phyloP scores from a whole-genome alignment of 2,888 invertebrate species.

The Caenorhabditis wallacei region DNA sequence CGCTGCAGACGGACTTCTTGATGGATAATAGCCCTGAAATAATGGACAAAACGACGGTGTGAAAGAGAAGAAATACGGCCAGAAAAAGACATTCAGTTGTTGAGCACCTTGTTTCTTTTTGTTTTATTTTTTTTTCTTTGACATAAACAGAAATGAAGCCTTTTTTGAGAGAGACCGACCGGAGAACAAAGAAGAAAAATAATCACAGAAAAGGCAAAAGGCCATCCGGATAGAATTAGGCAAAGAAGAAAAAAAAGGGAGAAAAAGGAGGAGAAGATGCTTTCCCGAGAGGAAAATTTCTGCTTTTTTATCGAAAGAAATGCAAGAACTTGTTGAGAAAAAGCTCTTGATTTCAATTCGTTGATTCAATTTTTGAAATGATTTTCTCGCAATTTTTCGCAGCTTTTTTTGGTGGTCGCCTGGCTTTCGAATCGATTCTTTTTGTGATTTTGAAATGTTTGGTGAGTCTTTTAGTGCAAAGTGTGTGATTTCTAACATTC shows the following conservation, averaged over 20 bases:
- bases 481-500: too few species aligned
- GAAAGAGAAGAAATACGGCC: constrained; percentile 35
- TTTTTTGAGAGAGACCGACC: not conserved
- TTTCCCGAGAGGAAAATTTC: constrained; percentile 12
- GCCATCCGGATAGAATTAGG: constrained; percentile 42
- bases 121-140: not conserved
- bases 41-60: constrained; percentile 46
- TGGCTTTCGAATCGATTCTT: not conserved
- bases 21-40: constrained; percentile 77
- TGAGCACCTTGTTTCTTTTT: constrained; percentile 11
- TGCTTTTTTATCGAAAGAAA: not conserved
- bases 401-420: not conserved
- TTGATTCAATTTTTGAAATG: constrained; percentile 2
- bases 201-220: not conserved
- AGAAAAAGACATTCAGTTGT: constrained; percentile 10
- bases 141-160: not conserved
- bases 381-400: not conserved
- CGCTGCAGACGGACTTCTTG: constrained; percentile 73
- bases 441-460: too few species aligned
- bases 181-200: constrained; percentile 5
- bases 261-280: constrained; percentile 18
- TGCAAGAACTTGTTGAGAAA: constrained; percentile 4
- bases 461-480: too few species aligned
- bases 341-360: constrained; percentile 14
- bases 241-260: constrained; percentile 16